A percentile compares a stretch with the other conserved stretches of the same genome.
Evolutionary conservation across 1,140 invertebrate species (phyloP).

Genomic region (Drosophila bifasciata): DNA sequence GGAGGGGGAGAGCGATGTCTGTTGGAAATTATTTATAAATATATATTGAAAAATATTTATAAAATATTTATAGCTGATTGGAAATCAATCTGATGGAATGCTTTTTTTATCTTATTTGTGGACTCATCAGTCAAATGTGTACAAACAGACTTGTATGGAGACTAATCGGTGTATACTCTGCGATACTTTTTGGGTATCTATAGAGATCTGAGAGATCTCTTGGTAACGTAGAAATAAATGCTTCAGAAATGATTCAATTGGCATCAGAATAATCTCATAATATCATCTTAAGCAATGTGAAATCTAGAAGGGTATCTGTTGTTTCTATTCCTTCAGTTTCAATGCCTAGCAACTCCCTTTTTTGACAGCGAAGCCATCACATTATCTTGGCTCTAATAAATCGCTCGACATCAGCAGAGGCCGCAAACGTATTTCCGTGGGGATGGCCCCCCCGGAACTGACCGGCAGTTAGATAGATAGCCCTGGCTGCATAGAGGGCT

Average conservation of each 20-base stretch:
- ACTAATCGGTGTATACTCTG: not conserved
- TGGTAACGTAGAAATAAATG: too few species aligned
- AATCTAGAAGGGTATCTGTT: too few species aligned
- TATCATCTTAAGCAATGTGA: too few species aligned
- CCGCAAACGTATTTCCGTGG: constrained; percentile 46
- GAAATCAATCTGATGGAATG: constrained; percentile 35
- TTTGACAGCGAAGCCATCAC: constrained; percentile 22
- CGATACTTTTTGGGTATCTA: too few species aligned
- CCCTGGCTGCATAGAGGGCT: not conserved
- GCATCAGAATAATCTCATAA: too few species aligned
- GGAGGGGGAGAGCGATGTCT: constrained; percentile 26
- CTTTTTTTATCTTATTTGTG: constrained; percentile 6
- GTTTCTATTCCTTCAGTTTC: not conserved
- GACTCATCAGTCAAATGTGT: not conserved
- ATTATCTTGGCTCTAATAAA: constrained; percentile 52
- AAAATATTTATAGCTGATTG: constrained; percentile 44
- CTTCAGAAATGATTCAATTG: too few species aligned
- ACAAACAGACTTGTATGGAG: too few species aligned
- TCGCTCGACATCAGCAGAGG: constrained; percentile 44
- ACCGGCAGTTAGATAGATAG: constrained; percentile 25
- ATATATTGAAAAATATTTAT: constrained; percentile 32
- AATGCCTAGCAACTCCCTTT: not conserved
- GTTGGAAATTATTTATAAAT: constrained; percentile 47
- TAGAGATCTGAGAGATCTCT: too few species aligned
- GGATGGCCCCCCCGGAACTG: constrained; percentile 27